phyloP scores from a whole-genome alignment of 1,140 invertebrate genomes.

The Drosophila parvula region DNA sequence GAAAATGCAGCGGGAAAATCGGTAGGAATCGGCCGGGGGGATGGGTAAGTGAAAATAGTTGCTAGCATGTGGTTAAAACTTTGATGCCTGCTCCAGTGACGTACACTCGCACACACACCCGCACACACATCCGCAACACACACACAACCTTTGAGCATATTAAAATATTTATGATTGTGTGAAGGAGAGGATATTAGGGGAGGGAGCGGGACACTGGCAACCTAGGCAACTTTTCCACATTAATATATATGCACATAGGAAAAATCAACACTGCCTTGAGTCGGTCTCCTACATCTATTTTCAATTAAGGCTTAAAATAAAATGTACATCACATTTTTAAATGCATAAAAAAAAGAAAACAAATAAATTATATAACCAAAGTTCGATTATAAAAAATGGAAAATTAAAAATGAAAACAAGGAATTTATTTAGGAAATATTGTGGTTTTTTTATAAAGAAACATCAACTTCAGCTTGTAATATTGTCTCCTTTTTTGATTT shows the following conservation, averaged over 20 bases:
- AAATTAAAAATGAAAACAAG: neutral
- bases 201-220: neutral
- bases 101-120: conserved; percentile 62
- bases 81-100: conserved; percentile 77
- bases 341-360: neutral
- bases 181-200: conserved; percentile 9
- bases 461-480: too few species aligned
- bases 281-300: neutral
- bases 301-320: neutral
- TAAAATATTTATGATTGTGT: conserved; percentile 70
- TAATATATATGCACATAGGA: conserved; percentile 17
- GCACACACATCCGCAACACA: conserved; percentile 38
- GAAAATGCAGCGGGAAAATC: conserved; percentile 9
- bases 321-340: neutral
- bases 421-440: neutral
- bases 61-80: conserved; percentile 75
- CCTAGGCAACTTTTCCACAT: conserved; percentile 18
- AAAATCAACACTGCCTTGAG: conserved; percentile 7
- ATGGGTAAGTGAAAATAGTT: conserved; percentile 31
- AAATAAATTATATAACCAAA: neutral
- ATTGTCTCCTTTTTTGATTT: too few species aligned
- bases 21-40: neutral
- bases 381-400: neutral
- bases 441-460: neutral
- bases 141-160: conserved; percentile 61